Evolutionary conservation across 1,140 invertebrate genomes (phyloP), one percentile per base, ranked within the genome.

Genomic region (Polypedilum pembai): DNA sequence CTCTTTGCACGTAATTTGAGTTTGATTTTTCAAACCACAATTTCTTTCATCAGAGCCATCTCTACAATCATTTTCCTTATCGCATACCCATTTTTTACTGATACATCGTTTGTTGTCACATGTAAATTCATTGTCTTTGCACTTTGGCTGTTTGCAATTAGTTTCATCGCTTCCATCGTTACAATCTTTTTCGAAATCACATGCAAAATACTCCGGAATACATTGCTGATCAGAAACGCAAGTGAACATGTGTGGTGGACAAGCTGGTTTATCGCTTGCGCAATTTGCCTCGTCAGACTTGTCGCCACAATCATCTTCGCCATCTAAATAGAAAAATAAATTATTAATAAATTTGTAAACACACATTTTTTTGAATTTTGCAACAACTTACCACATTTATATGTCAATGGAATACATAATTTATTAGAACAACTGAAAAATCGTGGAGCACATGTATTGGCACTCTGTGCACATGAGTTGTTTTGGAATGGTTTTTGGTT

Each of bases 131-230:
- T 74, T 73, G 1, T 73, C 10, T 8, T 77, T 77, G 73, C 78
- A 79, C 56, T 77, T 77, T 8, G 77, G 78, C 7, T 81, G 83
- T 7, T 80, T 79, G 75, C 88, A 89, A 75, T 86, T 85, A 1
- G 74, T 77, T 81, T 93, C 92, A 80, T 94, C 92, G 0, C 88
- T 89, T 40, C 86, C 86, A 79, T 94, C 92, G 3, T 85, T 84
- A 79, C 90, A 91, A 76, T 92, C 90, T 76, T 83, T 84, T 78
- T 92, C 86, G 77, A 87, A 87, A 81, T 93, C 89, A 82, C 90
- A 87, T 90, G 83, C 91, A 84, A 72, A 77, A 63, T 78, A 77
- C 41, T 76, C 76, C 8, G 78, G 78, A 75, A 79, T 76, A 92
- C 91, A 79, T 77, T 90, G 91, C 12, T 84, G 85, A 76, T 87